Conservation (phyloP, 92 coral and sea anemone species). For the Umimayanthus kanabou region DNA sequence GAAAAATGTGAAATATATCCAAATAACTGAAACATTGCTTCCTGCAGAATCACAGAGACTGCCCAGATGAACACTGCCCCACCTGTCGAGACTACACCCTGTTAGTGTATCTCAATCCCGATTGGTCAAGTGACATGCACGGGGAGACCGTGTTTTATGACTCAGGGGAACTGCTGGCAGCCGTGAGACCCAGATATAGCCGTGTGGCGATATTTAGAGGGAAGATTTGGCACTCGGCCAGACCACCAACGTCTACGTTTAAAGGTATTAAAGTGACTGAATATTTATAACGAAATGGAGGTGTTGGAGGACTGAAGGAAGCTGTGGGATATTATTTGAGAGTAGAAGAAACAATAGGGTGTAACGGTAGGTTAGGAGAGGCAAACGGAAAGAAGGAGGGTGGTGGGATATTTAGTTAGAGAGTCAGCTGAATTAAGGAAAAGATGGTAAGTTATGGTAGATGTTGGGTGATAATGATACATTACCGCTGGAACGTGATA, state of each 20-base stretch:
- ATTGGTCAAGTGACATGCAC: conserved; percentile 44
- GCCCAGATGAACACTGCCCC: neutral
- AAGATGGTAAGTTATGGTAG: too few species aligned
- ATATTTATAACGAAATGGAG: too few species aligned
- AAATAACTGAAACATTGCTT: neutral
- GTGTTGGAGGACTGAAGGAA: too few species aligned
- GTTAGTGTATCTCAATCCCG: conserved; percentile 33
- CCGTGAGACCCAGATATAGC: conserved; percentile 25
- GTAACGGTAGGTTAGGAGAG: too few species aligned
- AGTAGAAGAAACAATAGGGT: too few species aligned
- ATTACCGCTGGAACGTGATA: too few species aligned
- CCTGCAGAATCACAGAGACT: conserved; percentile 28
- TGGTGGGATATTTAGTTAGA: too few species aligned
- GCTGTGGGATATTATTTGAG: too few species aligned
- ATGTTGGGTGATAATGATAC: too few species aligned
- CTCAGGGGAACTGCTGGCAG: conserved; percentile 35
- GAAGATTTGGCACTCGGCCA: conserved; percentile 31
- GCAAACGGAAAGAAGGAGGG: too few species aligned
- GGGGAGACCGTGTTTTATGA: conserved; percentile 45
- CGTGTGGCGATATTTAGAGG: conserved; percentile 35
- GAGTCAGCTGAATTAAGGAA: too few species aligned
- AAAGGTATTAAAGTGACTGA: neutral
- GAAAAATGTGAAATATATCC: too few species aligned
- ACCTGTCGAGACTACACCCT: conserved; percentile 26
- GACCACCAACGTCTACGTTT: conserved; percentile 24